Base-by-base conservation (phyloP, 2,888 invertebrate species). In the Pterostichus niger region DNA sequence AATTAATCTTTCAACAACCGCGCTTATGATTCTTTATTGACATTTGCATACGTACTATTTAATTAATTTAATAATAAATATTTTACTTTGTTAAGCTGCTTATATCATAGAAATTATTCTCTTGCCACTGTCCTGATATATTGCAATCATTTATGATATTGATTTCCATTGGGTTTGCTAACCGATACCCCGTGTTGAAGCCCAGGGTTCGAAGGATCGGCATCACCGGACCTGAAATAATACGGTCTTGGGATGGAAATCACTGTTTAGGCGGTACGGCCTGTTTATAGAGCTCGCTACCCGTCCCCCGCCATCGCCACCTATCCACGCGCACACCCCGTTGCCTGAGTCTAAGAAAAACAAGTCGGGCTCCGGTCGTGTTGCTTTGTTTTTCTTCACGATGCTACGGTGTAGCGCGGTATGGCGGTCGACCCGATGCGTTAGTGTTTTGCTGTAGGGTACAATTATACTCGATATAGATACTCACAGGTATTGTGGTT, bases 171-270 rank as follows among this genome's bases (percentile, higher is more conserved):
- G 13, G 68, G 68, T 9, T 44, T 44, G 11, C 5, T 2, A 56
- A 13, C 17, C 40, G 40, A 40, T 40, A 40, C 40, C 40, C 40
- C 40, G 40, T 40, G 40, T 40, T 40, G 40, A 40, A 40, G 40
- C 40, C 6, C 40, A 9, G 9, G 40, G 40, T 40, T 40, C 40
- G 11, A 6, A 40, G 68, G 68, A 17, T 71, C 44, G 17, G 64
- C 64, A 35, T 64, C 68, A 71, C 68, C 68, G 68, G 68, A 71
- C 68, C 68, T 71, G 68, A 71, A 46, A 71, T 71, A 71, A 71
- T 71, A 71, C 68, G 68, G 46, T 71, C 44, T 71, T 44, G 68
- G 68, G 68, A 44, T 71, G 68, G 68, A 71, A 71, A 71, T 71
- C 68, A 71, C 44, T 71, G 68, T 71, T 71, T 71, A n/a, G 68